Evolutionary conservation across 2,113 vertebrate species (phyloP).

Genomic region (Malurus alboscapulatus): DNA sequence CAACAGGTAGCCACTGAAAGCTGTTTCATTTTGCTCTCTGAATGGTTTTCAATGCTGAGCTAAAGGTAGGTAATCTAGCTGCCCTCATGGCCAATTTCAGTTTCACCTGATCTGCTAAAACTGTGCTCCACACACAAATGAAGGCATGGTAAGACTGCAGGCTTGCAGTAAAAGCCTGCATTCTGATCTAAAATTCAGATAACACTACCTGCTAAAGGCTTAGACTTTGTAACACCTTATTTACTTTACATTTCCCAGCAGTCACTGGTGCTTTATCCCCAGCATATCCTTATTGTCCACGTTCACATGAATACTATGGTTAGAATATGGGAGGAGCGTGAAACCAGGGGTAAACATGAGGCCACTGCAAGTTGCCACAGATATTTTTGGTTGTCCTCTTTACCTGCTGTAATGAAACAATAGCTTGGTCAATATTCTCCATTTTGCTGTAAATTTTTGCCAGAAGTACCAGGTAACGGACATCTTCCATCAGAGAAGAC

Average conservation of each 20-base stretch:
- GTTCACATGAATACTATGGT: background rate
- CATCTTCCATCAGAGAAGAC: conserved; percentile 84
- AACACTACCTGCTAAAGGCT: background rate
- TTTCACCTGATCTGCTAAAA: background rate
- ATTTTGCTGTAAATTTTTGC: conserved; percentile 92
- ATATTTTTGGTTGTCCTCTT: background rate
- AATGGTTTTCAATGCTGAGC: background rate
- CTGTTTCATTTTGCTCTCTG: background rate
- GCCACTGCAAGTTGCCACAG: background rate
- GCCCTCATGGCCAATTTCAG: background rate
- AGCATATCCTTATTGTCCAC: background rate
- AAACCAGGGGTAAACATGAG: background rate
- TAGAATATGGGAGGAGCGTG: background rate
- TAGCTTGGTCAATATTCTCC: conserved; percentile 81
- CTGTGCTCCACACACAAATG: background rate
- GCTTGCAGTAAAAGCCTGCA: background rate
- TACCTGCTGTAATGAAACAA: conserved; percentile 87
- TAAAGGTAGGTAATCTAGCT: background rate
- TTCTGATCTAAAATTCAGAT: background rate
- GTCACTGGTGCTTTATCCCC: background rate
- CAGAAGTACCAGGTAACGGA: conserved; percentile 86
- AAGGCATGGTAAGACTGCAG: background rate
- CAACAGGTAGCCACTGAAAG: background rate
- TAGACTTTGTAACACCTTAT: background rate
- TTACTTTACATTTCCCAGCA: background rate